Conservation (phyloP, 2,888 invertebrate species). For the Coenonympha glycerion region DNA sequence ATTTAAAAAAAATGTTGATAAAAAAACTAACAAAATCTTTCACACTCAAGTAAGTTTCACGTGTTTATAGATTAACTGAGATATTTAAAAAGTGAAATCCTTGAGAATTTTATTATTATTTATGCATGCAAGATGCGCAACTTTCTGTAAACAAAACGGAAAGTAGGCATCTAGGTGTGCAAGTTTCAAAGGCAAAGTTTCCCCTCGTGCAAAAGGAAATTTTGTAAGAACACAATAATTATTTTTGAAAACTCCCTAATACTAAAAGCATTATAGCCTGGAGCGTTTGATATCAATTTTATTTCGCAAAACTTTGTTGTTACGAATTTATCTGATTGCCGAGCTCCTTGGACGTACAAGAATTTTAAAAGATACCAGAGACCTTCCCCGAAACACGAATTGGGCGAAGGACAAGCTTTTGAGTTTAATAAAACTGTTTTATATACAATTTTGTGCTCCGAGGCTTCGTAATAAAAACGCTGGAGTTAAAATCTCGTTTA, state of each 20-base stretch:
- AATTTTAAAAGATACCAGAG: constrained; percentile 45
- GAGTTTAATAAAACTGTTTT: constrained; percentile 28
- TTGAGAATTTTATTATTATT: too few relatives aligned
- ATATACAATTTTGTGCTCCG: constrained; percentile 27
- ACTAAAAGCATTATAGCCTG: constrained; percentile 22
- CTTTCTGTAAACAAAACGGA: neutral
- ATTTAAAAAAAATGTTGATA: too few relatives aligned
- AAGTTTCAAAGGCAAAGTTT: constrained; percentile 7
- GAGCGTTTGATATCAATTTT: constrained; percentile 44
- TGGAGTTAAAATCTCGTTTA: constrained; percentile 20
- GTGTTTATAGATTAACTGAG: too few relatives aligned
- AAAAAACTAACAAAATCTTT: too few relatives aligned
- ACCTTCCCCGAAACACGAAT: constrained; percentile 35
- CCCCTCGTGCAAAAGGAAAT: neutral
- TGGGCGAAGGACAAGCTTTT: constrained; percentile 29
- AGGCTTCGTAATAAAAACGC: constrained; percentile 25
- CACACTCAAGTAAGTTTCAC: too few relatives aligned
- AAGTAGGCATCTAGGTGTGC: neutral
- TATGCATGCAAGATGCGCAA: neutral
- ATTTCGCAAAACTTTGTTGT: constrained; percentile 43
- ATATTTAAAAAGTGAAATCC: too few relatives aligned
- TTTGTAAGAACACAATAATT: constrained; percentile 10
- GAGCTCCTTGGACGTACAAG: constrained; percentile 41
- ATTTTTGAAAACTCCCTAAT: constrained; percentile 6
- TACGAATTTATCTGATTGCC: constrained; percentile 52